Percentiles rank a stretch among this genome's conserved stretches.
These are phyloP conservation scores for Magallana ariakensis DNA, from an alignment of 1,140 invertebrate genomes.

Conservation along the genomic window DNA sequence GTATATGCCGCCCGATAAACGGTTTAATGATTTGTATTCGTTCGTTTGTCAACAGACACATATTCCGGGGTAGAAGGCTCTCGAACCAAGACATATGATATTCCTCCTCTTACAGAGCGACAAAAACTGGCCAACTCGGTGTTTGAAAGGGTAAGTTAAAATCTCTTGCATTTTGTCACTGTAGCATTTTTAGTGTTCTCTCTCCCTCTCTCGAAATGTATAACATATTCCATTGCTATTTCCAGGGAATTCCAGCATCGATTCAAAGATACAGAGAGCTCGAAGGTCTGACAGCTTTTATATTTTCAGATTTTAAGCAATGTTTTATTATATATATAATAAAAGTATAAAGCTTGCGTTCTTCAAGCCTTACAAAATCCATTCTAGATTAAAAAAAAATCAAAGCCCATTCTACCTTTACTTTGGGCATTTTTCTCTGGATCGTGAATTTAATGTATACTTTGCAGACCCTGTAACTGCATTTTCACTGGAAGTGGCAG, in stretches of 20 bases:
- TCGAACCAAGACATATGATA: not conserved
- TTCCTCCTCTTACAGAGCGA: not conserved
- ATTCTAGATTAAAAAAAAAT: too few relatives aligned
- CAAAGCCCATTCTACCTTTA: not conserved
- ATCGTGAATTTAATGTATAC: too few relatives aligned
- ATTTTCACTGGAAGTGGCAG: not conserved
- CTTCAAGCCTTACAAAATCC: too few relatives aligned
- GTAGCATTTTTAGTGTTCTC: too few relatives aligned
- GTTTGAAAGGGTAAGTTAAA: conserved; percentile 3
- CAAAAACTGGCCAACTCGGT: not conserved
- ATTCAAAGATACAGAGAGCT: conserved; percentile 8
- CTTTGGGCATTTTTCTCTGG: not conserved
- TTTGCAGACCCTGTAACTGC: not conserved
- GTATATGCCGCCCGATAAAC: too few relatives aligned
- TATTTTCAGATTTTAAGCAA: too few relatives aligned
- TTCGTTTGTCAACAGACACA: not conserved
- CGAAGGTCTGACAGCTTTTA: not conserved
- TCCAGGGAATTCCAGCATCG: not conserved
- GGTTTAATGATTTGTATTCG: not conserved
- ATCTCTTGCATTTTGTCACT: too few relatives aligned
- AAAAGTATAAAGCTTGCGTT: too few relatives aligned
- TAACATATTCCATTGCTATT: not conserved
- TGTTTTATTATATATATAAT: too few relatives aligned
- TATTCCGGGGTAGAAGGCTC: conserved; percentile 2
- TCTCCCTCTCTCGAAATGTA: too few relatives aligned